Evolutionary conservation across 2,888 invertebrate species (phyloP), one percentile per base, ranked within the genome.

Genomic region (Heliconius aoede): DNA sequence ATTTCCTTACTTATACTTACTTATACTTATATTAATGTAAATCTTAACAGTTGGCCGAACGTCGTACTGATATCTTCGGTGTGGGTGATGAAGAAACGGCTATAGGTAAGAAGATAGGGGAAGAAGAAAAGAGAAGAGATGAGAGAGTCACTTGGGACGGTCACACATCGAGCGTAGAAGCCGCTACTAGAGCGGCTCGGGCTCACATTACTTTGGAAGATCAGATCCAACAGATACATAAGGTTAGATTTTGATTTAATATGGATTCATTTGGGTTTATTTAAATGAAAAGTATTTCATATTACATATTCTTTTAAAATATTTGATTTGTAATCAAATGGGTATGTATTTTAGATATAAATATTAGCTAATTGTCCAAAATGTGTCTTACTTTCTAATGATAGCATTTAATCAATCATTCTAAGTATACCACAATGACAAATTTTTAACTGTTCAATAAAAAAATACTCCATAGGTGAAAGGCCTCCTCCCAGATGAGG

Each of bases 51-150:
- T 95, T 99, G 85, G 99, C 99, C 0, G 99, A 99, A 89, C 96
- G 99, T 83, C 98, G 99, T 97, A 99, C 99, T 1, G 99, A 99
- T 95, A 99, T 99, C 92, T 99, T 99, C 94, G 99, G 99, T 93
- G 98, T 98, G 80, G 99, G 99, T 77, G 98, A 98, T 89, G 99
- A 99, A 90, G 99, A 99, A 95, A 99, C 99, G 0, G 98, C 98
- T 32, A 99, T 99, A 88, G 99, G 99, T 95, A 99, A 99, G 94
- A 99, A 99, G 95, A 97, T 99, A 79, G 98, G 98, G 3, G 98
- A 98, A 88, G 97, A 97, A 84, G 98, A 98, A 90, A 95, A 96
- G 55, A 96, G 97, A 0, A 97, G 98, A 83, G 98, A 98, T 85
- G 98, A 98, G 87, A 96, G 97, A 84, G 98, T 98, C 24, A 99